These are phyloP conservation scores for Sebastes diploproa DNA, from an alignment of 2,797 vertebrate species.

Conservation along the genomic window DNA sequence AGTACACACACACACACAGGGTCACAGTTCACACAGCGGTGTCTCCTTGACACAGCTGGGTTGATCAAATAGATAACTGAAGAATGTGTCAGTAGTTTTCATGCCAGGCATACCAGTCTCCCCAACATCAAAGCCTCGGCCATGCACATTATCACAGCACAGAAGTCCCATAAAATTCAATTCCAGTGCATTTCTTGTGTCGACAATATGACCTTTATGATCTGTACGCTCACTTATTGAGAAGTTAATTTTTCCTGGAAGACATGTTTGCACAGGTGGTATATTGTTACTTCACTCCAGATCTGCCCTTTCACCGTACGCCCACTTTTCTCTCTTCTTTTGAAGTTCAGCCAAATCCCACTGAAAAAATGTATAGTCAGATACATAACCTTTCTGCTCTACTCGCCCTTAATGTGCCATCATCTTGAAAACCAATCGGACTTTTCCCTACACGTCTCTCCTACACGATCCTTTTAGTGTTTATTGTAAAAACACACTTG, in stretches of 20 bases:
- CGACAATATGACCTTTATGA: conserved; percentile 5
- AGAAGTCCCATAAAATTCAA: conserved; percentile 1
- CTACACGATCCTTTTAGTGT: neutral
- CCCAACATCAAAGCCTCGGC: conserved; percentile 29
- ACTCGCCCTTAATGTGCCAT: neutral
- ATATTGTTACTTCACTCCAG: conserved; percentile 34
- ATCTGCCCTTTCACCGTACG: conserved; percentile 19
- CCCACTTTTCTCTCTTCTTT: conserved; percentile 24
- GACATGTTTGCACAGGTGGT: conserved; percentile 60
- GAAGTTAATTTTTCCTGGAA: conserved; percentile 3
- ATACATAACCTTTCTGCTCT: conserved; percentile 1
- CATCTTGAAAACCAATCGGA: neutral
- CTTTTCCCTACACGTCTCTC: neutral
- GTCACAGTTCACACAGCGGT: conserved; percentile 53
- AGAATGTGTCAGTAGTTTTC: conserved; percentile 28
- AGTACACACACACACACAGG: conserved; percentile 8
- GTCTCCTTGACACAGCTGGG: conserved; percentile 67
- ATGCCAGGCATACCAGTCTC: conserved; percentile 40
- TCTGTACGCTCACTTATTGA: conserved; percentile 1
- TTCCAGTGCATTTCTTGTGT: neutral
- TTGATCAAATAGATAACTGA: conserved; percentile 52
- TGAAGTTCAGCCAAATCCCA: conserved; percentile 25
- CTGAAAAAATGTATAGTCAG: conserved; percentile 14
- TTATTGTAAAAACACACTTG: neutral
- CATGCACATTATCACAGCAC: neutral